Conservation (phyloP, 2,797 vertebrate genomes). For the Delichon dasypus region DNA sequence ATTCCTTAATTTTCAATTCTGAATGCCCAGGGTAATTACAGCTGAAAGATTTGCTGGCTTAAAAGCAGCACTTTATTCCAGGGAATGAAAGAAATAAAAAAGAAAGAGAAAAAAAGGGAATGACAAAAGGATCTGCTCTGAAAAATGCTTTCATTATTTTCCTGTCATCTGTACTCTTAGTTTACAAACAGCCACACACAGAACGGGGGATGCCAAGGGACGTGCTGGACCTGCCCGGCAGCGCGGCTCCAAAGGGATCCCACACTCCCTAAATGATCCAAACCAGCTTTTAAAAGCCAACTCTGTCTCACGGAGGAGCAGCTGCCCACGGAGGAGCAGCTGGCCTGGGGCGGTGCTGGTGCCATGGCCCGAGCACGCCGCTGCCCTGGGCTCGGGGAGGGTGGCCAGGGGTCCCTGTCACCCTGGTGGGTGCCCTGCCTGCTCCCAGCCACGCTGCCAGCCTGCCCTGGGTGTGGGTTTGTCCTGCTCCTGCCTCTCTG, state of each 20-base stretch:
- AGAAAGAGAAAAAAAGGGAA: background rate
- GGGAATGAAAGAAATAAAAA: background rate
- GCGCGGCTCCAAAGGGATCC: background rate
- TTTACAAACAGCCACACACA: conserved; percentile 4
- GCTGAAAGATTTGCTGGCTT: background rate
- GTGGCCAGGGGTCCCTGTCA: background rate
- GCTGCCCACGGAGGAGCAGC: background rate
- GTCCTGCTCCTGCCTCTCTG: accelerated
- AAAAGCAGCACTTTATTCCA: conserved; percentile 9
- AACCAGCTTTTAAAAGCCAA: background rate
- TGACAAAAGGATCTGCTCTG: background rate
- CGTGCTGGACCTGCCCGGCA: background rate
- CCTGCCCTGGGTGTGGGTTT: accelerated
- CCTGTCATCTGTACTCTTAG: background rate
- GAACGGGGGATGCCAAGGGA: background rate
- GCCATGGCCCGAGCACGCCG: accelerated
- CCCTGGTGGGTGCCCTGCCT: background rate
- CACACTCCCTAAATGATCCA: background rate
- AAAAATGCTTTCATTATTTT: conserved; percentile 30
- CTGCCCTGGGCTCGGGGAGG: background rate
- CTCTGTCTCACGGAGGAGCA: background rate
- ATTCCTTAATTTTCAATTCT: background rate
- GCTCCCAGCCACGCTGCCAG: background rate
- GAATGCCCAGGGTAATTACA: conserved; percentile 10
- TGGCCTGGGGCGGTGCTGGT: accelerated